Evolutionary conservation across 2,888 invertebrate genomes (phyloP).

Genomic region (Steromphala cineraria): DNA sequence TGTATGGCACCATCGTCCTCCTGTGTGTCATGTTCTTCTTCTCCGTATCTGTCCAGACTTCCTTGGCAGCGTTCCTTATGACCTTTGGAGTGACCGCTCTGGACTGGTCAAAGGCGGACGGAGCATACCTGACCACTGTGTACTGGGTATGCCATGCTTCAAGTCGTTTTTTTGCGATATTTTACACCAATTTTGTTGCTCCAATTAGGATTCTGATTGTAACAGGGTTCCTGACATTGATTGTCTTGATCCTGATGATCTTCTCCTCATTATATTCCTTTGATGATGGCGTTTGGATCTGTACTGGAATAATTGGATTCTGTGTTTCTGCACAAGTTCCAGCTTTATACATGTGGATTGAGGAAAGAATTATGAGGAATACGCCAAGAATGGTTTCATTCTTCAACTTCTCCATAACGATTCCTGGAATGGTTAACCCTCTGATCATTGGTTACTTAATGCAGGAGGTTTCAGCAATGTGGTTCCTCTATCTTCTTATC

Average conservation of each 20-base stretch:
- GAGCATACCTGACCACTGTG: conserved; percentile 69
- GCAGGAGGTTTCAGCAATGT: conserved; percentile 61
- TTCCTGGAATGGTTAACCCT: conserved; percentile 71
- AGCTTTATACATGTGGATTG: conserved; percentile 73
- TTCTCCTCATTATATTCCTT: conserved; percentile 43
- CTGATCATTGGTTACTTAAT: conserved; percentile 69
- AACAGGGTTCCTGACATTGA: not conserved
- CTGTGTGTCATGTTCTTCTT: conserved; percentile 48
- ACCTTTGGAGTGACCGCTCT: conserved; percentile 68
- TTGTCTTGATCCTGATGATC: conserved; percentile 43
- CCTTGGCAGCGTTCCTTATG: conserved; percentile 71
- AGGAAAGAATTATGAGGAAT: conserved; percentile 62
- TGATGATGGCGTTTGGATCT: conserved; percentile 54
- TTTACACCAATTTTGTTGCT: conserved; percentile 66
- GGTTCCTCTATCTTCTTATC: conserved; percentile 66
- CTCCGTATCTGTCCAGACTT: conserved; percentile 62
- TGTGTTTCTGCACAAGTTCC: conserved; percentile 75
- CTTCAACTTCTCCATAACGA: no score
- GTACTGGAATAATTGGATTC: conserved; percentile 66
- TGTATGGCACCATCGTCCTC: conserved; percentile 61
- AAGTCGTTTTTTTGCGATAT: conserved; percentile 71
- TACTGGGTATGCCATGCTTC: conserved; percentile 75
- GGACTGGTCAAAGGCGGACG: conserved; percentile 62
- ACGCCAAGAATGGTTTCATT: no score
- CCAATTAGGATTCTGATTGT: conserved; percentile 50